These are phyloP conservation scores for Phylloscopus trochilus DNA, from an alignment of 2,113 vertebrate genomes.

Conservation along the genomic window DNA sequence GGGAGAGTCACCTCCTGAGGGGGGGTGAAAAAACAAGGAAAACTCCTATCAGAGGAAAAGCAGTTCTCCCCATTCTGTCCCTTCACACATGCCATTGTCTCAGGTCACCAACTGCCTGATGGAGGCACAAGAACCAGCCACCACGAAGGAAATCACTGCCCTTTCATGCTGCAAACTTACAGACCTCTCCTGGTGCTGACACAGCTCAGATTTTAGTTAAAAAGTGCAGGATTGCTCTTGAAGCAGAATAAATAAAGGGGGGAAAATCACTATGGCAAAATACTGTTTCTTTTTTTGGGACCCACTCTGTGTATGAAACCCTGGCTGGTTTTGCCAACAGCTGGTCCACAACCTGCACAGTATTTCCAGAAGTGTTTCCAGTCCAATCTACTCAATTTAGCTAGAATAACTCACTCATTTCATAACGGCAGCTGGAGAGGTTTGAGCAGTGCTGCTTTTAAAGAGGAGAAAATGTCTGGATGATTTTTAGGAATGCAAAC, in stretches of 20 bases:
- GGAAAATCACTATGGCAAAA: not conserved
- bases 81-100: not conserved
- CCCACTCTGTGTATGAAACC: not conserved
- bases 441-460: slow-evolving; percentile 34
- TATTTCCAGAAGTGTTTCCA: slow-evolving; percentile 54
- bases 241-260: not conserved
- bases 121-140: not conserved
- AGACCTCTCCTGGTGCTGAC: not conserved
- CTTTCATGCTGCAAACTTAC: not conserved
- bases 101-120: not conserved
- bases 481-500: slow-evolving; percentile 52
- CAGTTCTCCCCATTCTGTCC: not conserved
- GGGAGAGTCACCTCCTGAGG: not conserved
- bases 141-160: not conserved
- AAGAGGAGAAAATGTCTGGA: slow-evolving; percentile 15
- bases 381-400: slow-evolving; percentile 31
- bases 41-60: not conserved
- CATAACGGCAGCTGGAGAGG: slow-evolving; percentile 19
- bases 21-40: not conserved
- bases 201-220: slow-evolving; percentile 10
- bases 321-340: slow-evolving; percentile 28
- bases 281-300: not conserved
- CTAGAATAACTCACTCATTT: slow-evolving; percentile 37
- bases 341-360: slow-evolving; percentile 40
- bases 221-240: not conserved